These are phyloP conservation scores for Trialeurodes vaporariorum DNA, from an alignment of 1,140 invertebrate genomes.

Conservation along the genomic window DNA sequence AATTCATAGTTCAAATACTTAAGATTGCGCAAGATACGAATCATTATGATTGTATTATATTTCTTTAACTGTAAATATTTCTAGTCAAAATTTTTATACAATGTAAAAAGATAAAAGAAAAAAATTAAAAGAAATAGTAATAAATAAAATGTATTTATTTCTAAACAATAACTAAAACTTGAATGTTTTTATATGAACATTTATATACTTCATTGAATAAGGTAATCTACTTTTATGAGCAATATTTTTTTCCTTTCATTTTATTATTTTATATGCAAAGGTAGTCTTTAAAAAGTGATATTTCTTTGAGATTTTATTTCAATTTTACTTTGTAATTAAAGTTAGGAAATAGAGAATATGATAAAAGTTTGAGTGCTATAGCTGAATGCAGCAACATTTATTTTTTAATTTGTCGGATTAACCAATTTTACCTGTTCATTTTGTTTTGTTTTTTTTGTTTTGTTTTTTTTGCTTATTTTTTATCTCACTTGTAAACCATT, in stretches of 20 bases:
- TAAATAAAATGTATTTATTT: not conserved
- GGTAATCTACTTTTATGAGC: not conserved
- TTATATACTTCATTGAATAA: not conserved
- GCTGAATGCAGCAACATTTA: too few relatives aligned
- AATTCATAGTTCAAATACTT: too few relatives aligned
- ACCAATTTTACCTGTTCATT: too few relatives aligned
- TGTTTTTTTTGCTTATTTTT: too few relatives aligned
- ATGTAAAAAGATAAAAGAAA: not conserved
- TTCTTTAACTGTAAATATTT: not conserved
- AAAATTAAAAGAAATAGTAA: not conserved
- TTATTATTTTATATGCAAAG: not conserved
- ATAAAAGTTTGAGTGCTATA: too few relatives aligned
- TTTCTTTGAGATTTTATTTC: not conserved
- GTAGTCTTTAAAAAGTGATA: not conserved
- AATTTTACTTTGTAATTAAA: too few relatives aligned
- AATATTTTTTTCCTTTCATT: not conserved
- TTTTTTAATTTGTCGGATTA: too few relatives aligned
- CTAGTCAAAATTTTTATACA: not conserved
- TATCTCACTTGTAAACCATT: too few relatives aligned
- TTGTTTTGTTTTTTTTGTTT: too few relatives aligned
- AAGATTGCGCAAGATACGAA: too few relatives aligned
- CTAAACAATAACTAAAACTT: not conserved
- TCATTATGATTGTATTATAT: not conserved
- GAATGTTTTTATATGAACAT: slow-evolving; percentile 1
- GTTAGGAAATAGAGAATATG: too few relatives aligned